Evolutionary conservation across 2,888 invertebrate species (phyloP).

Genomic region (Noctua janthina): DNA sequence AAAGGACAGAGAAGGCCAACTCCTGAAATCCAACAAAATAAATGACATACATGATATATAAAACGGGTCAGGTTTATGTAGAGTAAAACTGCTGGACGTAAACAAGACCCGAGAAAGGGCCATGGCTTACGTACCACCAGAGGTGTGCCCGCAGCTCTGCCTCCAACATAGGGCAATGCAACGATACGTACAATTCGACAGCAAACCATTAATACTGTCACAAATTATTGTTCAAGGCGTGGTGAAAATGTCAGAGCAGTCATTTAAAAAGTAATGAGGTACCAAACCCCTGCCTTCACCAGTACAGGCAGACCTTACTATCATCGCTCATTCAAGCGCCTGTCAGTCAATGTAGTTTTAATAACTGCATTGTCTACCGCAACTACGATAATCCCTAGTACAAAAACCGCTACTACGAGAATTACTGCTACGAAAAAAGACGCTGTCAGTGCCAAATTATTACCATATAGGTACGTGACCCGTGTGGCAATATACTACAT

Average conservation of each 20-base stretch:
- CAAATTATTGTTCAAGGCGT: not conserved
- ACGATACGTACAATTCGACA: not conserved
- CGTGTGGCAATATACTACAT: not conserved
- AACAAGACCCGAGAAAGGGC: not conserved
- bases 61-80: not conserved
- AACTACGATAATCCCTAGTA: not conserved
- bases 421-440: not conserved
- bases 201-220: not conserved
- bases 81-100: not conserved
- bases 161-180: not conserved
- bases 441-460: not conserved
- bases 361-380: too few species aligned
- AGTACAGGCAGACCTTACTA: not conserved
- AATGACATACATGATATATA: not conserved
- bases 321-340: not conserved
- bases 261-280: not conserved
- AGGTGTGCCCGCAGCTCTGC: too few species aligned
- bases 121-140: not conserved
- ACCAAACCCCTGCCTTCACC: too few species aligned
- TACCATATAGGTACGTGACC: not conserved
- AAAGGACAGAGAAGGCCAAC: conserved; percentile 15
- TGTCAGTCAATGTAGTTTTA: not conserved
- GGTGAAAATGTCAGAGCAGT: not conserved
- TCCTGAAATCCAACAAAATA: not conserved
- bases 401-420: not conserved